Conservation (phyloP, 2,888 invertebrate genomes). For the Epirrhoe tristata region DNA sequence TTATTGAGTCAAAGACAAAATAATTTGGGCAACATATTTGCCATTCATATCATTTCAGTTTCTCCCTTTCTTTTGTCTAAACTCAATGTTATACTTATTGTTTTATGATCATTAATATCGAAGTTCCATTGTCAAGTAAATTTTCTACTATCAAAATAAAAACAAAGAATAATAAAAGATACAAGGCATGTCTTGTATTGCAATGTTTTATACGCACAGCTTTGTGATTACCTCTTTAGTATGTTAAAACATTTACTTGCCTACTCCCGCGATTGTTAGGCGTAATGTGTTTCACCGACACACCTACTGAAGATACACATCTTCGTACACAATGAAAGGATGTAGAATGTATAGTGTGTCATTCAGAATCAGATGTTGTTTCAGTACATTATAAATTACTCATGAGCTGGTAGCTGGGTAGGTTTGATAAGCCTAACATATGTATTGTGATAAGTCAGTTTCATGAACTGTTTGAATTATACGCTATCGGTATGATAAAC, state of each 20-base stretch:
- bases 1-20: constrained; percentile 32
- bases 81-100: background rate
- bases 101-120: background rate
- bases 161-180: constrained; percentile 16
- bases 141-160: background rate
- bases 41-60: background rate
- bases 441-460: constrained; percentile 14
- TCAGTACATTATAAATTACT: constrained; percentile 14
- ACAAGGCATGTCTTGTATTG: constrained; percentile 22
- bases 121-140: background rate
- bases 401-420: background rate
- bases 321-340: constrained; percentile 26
- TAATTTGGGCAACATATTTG: constrained; percentile 29
- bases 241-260: constrained; percentile 35
- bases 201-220: constrained; percentile 36
- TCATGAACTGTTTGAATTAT: constrained; percentile 16
- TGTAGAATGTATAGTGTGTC: constrained; percentile 14
- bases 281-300: constrained; percentile 32
- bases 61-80: background rate
- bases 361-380: constrained; percentile 30
- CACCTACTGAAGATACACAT: constrained; percentile 23
- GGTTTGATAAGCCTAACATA: constrained; percentile 19
- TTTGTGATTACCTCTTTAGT: constrained; percentile 36
- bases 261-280: constrained; percentile 36
- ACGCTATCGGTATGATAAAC: constrained; percentile 17